phyloP scores from a whole-genome alignment of 2,888 invertebrate species.

The Amiota mariae region DNA sequence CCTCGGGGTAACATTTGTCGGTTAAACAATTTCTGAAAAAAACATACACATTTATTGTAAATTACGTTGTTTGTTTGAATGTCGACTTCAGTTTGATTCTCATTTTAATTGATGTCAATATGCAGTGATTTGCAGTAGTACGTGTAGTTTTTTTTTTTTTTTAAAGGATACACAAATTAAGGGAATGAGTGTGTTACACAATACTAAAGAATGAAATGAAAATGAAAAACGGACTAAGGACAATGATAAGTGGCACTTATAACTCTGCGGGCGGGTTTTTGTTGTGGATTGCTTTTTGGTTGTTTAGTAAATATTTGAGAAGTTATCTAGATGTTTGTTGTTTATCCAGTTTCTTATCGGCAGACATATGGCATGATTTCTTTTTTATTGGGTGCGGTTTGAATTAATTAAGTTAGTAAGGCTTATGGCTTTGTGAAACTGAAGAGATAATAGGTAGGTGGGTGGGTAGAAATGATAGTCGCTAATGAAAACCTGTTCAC shows the following conservation, averaged over 20 bases:
- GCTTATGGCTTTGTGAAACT: no score
- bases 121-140: constrained; percentile 53
- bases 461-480: no score
- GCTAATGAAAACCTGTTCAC: no score
- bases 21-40: constrained; percentile 41
- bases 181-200: no score
- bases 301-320: constrained; percentile 61
- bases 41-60: constrained; percentile 63
- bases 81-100: constrained; percentile 64
- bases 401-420: neutral
- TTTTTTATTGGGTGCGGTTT: constrained; percentile 27
- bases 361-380: constrained; percentile 2
- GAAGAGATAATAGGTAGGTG: no score
- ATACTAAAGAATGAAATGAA: no score
- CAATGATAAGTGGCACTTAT: constrained; percentile 14
- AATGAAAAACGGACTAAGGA: no score
- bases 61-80: constrained; percentile 66
- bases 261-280: constrained; percentile 24
- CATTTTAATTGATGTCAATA: constrained; percentile 70
- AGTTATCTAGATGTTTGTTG: constrained; percentile 10
- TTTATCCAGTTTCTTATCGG: neutral
- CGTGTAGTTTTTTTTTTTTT: constrained; percentile 23
- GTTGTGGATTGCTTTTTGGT: constrained; percentile 54
- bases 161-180: neutral
- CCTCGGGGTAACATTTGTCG: constrained; percentile 36